These are phyloP conservation scores for Stratiolaelaps scimitus DNA, from an alignment of 1,140 invertebrate species.

Conservation along the genomic window DNA sequence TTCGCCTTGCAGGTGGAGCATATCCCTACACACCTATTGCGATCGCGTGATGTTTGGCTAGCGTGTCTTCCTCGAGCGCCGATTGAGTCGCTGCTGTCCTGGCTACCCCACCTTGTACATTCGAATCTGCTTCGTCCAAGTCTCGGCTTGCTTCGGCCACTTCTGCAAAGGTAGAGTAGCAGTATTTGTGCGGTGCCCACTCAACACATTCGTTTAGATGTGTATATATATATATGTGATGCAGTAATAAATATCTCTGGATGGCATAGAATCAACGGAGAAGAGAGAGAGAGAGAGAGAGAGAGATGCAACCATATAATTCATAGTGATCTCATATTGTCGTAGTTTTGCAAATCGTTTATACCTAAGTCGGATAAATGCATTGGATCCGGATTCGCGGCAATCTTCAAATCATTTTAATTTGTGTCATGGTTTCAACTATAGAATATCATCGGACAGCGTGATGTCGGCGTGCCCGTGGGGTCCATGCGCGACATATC, in stretches of 20 bases:
- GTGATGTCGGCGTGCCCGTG: slow-evolving; percentile 16
- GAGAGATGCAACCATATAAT: no score
- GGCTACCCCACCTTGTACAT: slow-evolving; percentile 20
- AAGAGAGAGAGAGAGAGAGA: no score
- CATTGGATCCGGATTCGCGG: no score
- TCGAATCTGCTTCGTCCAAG: slow-evolving; percentile 17
- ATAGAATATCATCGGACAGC: slow-evolving; percentile 6
- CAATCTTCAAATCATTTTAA: no score
- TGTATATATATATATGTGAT: no score
- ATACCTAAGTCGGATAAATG: no score
- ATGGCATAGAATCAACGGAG: no score
- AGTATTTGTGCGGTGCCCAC: not conserved
- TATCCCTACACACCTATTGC: slow-evolving; percentile 52
- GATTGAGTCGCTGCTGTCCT: slow-evolving; percentile 7
- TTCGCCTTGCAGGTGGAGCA: slow-evolving; percentile 50
- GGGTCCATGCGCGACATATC: slow-evolving; percentile 16
- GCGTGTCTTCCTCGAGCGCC: slow-evolving; percentile 11
- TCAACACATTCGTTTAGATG: no score
- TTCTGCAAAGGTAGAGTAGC: slow-evolving; percentile 22
- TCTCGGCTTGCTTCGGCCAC: not conserved
- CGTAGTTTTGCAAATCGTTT: no score
- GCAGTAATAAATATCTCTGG: no score
- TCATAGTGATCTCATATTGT: no score
- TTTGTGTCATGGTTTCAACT: no score
- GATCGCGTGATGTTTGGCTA: slow-evolving; percentile 47